A percentile compares a stretch with the other conserved stretches of the same genome.
phyloP scores from a whole-genome alignment of 1,140 invertebrate genomes.

The Contarinia nasturtii region DNA sequence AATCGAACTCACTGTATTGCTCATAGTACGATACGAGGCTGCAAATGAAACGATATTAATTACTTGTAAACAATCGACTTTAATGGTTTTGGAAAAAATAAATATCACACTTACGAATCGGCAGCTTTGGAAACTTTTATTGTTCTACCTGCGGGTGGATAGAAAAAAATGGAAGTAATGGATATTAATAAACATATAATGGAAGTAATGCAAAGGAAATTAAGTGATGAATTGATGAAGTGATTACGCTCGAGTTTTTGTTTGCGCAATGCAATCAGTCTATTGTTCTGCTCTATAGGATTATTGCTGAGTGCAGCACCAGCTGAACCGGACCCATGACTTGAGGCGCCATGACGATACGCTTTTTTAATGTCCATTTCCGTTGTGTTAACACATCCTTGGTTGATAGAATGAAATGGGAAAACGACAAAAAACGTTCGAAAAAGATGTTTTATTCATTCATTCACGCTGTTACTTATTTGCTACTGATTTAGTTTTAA shows the following conservation, averaged over 20 bases:
- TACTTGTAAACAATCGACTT: too few relatives aligned
- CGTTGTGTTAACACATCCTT: slow-evolving; percentile 98
- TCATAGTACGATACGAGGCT: slow-evolving; percentile 88
- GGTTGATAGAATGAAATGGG: too few relatives aligned
- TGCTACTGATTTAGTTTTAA: too few relatives aligned
- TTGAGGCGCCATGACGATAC: slow-evolving; percentile 38
- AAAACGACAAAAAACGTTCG: too few relatives aligned
- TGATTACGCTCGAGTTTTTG: slow-evolving; percentile 22
- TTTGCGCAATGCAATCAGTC: slow-evolving; percentile 20
- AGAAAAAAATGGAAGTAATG: too few relatives aligned
- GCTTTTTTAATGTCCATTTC: slow-evolving; percentile 96
- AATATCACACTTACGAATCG: slow-evolving; percentile 72
- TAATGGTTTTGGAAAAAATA: too few relatives aligned
- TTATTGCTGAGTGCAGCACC: slow-evolving; percentile 21
- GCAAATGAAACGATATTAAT: slow-evolving; percentile 9
- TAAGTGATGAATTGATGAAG: too few relatives aligned
- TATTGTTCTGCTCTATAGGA: slow-evolving; percentile 20
- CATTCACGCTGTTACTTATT: too few relatives aligned
- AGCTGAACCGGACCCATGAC: slow-evolving; percentile 20
- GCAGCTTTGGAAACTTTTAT: slow-evolving; percentile 94
- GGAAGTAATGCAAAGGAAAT: too few relatives aligned
- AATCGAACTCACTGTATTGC: slow-evolving; percentile 92
- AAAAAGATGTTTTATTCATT: too few relatives aligned
- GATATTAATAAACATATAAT: too few relatives aligned
- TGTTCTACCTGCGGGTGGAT: too few relatives aligned